These are phyloP conservation scores for Sorex araneus DNA, from an alignment of 2,113 vertebrate genomes.

Conservation along the genomic window DNA sequence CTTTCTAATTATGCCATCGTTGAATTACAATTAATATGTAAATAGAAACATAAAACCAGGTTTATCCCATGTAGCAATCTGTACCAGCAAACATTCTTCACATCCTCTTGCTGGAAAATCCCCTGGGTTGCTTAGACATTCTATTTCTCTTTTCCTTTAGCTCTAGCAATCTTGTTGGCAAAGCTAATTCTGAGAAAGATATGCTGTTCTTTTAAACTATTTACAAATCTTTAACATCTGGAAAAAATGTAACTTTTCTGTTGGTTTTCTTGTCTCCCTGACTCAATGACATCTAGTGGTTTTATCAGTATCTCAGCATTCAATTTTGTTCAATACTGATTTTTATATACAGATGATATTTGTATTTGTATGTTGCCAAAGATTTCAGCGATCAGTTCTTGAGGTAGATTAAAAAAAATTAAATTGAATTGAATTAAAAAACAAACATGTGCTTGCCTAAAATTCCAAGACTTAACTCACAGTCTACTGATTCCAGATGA, in stretches of 20 bases:
- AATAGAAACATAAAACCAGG: constrained; percentile 85
- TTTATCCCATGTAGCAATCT: constrained; percentile 83
- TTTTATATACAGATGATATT: background rate
- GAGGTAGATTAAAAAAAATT: background rate
- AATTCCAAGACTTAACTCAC: background rate
- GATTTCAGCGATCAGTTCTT: background rate
- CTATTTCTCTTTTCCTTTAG: constrained; percentile 74
- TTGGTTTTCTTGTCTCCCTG: background rate
- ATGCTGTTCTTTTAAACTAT: background rate
- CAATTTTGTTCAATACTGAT: background rate
- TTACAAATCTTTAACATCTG: constrained; percentile 60
- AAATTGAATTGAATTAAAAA: background rate
- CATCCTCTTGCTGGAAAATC: constrained; percentile 71
- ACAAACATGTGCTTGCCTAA: background rate
- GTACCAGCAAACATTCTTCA: constrained; percentile 77
- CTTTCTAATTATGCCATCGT: constrained; percentile 85
- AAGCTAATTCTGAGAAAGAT: constrained; percentile 47
- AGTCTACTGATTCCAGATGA: background rate
- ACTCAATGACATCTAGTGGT: background rate
- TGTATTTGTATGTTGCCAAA: background rate
- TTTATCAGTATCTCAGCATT: background rate
- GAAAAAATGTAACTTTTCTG: background rate
- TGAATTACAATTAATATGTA: constrained; percentile 89
- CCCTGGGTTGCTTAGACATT: constrained; percentile 59
- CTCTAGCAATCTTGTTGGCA: constrained; percentile 41